Conservation (phyloP, 2,888 invertebrate species). For the Scaptomyza caliginosa region DNA sequence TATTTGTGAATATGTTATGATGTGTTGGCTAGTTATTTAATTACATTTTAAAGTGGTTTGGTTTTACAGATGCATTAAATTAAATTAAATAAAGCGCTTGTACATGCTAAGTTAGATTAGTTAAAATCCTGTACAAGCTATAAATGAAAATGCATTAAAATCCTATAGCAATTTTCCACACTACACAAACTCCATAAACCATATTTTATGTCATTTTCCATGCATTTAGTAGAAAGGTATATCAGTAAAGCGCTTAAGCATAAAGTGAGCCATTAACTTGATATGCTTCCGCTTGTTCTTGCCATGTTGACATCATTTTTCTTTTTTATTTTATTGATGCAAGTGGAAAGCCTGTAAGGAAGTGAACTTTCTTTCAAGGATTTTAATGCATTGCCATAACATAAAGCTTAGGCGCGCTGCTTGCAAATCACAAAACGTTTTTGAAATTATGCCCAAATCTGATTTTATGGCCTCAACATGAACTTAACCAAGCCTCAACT, state of each 20-base stretch:
- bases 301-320: conserved; percentile 6
- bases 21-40: not conserved
- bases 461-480: conserved; percentile 51
- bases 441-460: conserved; percentile 69
- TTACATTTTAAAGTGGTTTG: not conserved
- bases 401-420: conserved; percentile 15
- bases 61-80: not conserved
- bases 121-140: not conserved
- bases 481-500: conserved; percentile 20
- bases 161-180: not conserved
- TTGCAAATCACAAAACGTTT: conserved; percentile 35
- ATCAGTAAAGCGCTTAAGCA: conserved; percentile 11
- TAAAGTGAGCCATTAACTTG: conserved; percentile 42
- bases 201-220: conserved; percentile 17
- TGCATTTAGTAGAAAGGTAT: not conserved
- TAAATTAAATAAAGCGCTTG: too few relatives aligned
- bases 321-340: conserved; percentile 20
- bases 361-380: not conserved
- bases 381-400: conserved; percentile 38
- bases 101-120: not conserved
- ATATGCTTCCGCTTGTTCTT: conserved; percentile 14
- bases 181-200: conserved; percentile 8
- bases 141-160: not conserved
- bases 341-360: not conserved
- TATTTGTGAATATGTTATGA: too few relatives aligned